Base-by-base conservation (phyloP, 2,113 vertebrate genomes). In the Clarias gariepinus region DNA sequence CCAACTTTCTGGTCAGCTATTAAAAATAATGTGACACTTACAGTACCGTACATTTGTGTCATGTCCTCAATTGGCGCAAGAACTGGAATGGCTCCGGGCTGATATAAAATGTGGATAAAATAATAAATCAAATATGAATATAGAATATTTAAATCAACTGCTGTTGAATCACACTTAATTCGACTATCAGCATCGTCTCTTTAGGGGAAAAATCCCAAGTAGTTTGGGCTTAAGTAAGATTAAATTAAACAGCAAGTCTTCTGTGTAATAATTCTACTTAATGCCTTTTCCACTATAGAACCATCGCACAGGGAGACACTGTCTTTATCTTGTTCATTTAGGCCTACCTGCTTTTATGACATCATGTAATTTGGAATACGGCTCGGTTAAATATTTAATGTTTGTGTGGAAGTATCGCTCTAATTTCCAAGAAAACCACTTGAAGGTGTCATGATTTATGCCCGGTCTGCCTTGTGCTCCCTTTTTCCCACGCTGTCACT, bases 371-470 rank as follows among this genome's bases (percentile, higher is more conserved):
- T 87, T 87, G 63, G 63, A 78, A 82, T 85, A 33, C 52, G 60
- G 61, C 83, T 55, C 52, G 16, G 66, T 68, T 87, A 55, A 89
- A 87, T 87, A 89, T 87, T 82, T 87, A 85, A 89, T 82, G 78
- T 79, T 78, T 53, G 63, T 85, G 66, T 73, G 71, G 4, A 81
- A 76, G 63, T 58, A 74, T 73, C 23, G 30, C 78, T 69, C 52
- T 73, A 85, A 81, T 73, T 82, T 85, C 68, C 86, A 87, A 57
- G 21, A 86, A 86, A 86, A n/a, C 9, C 79, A 80, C 82, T 82
- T 64, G 23, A 85, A 63, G n/a, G n/a, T n/a, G n/a, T n/a, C n/a
- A n/a, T n/a, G n/a, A n/a, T n/a, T n/a, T n/a, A n/a, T n/a, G n/a
- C n/a, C n/a, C n/a, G n/a, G n/a, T n/a, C n/a, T n/a, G n/a, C n/a